A percentile compares a stretch with the other conserved stretches of the same genome.
phyloP scores from a whole-genome alignment of 2,797 vertebrate species.

The Oophaga sylvatica region DNA sequence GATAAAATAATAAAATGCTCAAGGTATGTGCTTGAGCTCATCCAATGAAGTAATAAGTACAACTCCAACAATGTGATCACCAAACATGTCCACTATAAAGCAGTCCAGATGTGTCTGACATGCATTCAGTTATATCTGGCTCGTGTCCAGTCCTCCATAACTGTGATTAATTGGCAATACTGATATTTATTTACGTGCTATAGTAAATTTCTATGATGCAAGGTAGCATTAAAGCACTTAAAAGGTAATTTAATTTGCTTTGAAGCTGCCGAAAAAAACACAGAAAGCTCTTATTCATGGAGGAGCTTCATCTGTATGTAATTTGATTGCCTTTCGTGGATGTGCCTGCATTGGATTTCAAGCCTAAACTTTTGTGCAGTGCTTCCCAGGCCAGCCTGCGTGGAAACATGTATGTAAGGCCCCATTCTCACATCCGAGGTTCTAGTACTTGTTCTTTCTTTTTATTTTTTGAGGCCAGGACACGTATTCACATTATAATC shows the following conservation, averaged over 20 bases:
- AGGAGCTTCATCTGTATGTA: constrained; percentile 54
- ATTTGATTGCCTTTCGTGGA: constrained; percentile 36
- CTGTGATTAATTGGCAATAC: constrained; percentile 75
- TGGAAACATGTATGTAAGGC: background rate
- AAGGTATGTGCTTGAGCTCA: constrained; percentile 11
- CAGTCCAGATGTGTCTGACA: constrained; percentile 79
- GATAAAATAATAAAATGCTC: background rate
- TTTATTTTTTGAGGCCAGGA: no score
- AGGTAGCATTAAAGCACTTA: constrained; percentile 51
- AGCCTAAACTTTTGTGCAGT: background rate
- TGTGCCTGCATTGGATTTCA: constrained; percentile 28
- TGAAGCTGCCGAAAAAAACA: constrained; percentile 45
- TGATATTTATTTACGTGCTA: constrained; percentile 59
- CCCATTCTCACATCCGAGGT: no score
- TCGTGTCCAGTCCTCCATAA: constrained; percentile 63
- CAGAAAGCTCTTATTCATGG: constrained; percentile 15
- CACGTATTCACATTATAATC: no score
- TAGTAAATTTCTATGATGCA: constrained; percentile 56
- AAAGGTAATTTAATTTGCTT: constrained; percentile 41
- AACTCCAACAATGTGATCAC: constrained; percentile 22
- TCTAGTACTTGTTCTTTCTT: no score
- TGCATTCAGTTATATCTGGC: constrained; percentile 77
- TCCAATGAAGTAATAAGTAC: constrained; percentile 14
- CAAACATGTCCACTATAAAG: constrained; percentile 68
- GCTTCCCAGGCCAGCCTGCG: background rate